phyloP scores from a whole-genome alignment of 64 coral and sea anemone species.

The Astreopora myriophthalma region DNA sequence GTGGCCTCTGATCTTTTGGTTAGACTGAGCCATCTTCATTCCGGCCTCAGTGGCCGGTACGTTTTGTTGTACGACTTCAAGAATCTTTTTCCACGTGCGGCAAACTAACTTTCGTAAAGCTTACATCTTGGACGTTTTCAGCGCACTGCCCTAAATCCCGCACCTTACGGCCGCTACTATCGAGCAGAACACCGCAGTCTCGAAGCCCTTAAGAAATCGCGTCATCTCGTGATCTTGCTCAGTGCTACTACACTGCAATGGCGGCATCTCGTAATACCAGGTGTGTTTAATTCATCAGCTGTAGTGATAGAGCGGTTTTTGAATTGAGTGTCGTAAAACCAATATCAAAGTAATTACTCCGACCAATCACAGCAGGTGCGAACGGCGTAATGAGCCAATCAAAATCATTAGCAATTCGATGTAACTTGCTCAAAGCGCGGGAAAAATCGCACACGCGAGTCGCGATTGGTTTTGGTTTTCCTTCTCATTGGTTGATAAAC shows the following conservation, averaged over 20 bases:
- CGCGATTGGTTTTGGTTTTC: too few relatives aligned
- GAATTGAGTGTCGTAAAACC: too few relatives aligned
- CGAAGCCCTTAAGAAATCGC: constrained; percentile 58
- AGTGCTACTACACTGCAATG: constrained; percentile 44
- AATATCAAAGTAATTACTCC: too few relatives aligned
- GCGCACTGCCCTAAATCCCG: constrained; percentile 65
- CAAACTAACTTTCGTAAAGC: background rate
- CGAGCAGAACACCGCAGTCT: constrained; percentile 72
- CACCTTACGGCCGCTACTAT: constrained; percentile 81
- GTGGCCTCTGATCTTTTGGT: constrained; percentile 81
- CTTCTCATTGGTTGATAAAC: too few relatives aligned
- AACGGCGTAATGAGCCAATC: too few relatives aligned
- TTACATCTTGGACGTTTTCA: constrained; percentile 73
- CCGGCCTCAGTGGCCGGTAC: constrained; percentile 57
- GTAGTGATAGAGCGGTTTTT: too few relatives aligned
- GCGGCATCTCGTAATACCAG: background rate
- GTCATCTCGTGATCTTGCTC: background rate
- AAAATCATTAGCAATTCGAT: too few relatives aligned
- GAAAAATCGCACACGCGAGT: too few relatives aligned
- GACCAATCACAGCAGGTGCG: too few relatives aligned
- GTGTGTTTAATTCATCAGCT: too few relatives aligned
- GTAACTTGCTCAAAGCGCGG: too few relatives aligned
- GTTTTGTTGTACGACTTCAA: constrained; percentile 10
- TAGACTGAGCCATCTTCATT: constrained; percentile 40
- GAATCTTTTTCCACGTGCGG: background rate